These are phyloP conservation scores for Gadopsis marmoratus DNA, from an alignment of 2,797 vertebrate species.

Conservation along the genomic window DNA sequence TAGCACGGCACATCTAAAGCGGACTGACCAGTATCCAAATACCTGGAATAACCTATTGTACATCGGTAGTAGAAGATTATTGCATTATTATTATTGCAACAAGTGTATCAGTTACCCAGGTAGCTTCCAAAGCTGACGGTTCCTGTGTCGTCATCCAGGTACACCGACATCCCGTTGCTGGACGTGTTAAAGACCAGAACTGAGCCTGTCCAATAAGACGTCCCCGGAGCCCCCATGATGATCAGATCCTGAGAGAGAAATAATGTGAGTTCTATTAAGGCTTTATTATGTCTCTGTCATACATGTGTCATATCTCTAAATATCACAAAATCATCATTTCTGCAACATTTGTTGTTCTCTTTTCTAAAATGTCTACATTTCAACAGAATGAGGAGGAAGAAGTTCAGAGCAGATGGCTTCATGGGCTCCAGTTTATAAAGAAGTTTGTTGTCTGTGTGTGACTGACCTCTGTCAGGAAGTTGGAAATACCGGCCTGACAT, in stretches of 20 bases:
- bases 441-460: neutral
- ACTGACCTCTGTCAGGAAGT: conserved; percentile 75
- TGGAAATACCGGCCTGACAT: conserved; percentile 94
- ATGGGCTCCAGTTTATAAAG: neutral
- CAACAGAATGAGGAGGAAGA: neutral
- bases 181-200: conserved; percentile 92
- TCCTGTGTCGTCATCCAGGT: conserved; percentile 83
- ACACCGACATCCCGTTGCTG: conserved; percentile 83
- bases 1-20: neutral
- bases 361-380: neutral
- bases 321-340: neutral
- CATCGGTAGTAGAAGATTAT: neutral
- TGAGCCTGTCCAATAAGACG: conserved; percentile 94
- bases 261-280: neutral
- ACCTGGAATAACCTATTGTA: neutral
- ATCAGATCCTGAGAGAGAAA: conserved; percentile 89
- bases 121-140: conserved; percentile 93
- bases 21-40: neutral
- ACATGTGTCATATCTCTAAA: neutral
- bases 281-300: neutral
- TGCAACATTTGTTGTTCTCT: neutral
- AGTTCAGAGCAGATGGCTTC: neutral
- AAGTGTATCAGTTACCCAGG: conserved; percentile 84
- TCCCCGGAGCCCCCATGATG: conserved; percentile 96
- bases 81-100: neutral